phyloP scores from a whole-genome alignment of 2,888 invertebrate species.

The Thysanoteuthis rhombus region DNA sequence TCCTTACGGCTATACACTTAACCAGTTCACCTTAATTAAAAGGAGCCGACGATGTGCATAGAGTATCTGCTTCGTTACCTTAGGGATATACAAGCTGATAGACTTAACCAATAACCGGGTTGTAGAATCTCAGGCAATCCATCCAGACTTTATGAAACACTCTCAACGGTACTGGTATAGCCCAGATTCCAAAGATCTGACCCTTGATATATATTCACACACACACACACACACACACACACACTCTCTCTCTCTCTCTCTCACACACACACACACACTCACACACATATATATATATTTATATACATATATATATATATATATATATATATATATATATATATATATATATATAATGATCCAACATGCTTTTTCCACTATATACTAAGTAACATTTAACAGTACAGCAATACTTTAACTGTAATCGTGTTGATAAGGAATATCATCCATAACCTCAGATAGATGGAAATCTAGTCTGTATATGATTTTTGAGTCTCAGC shows the following conservation, averaged over 20 bases:
- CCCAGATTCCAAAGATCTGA: neutral
- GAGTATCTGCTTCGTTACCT: neutral
- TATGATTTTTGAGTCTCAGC: no score
- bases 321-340: no score
- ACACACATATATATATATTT: neutral
- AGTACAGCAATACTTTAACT: no score
- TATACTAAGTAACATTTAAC: no score
- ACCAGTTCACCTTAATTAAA: neutral
- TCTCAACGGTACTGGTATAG: neutral
- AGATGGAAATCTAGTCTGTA: no score
- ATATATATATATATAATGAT: no score
- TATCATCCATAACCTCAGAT: no score
- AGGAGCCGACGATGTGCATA: neutral
- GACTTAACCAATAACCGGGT: neutral
- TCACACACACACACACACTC: neutral
- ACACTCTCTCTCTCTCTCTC: no score
- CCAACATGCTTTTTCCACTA: no score
- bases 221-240: no score
- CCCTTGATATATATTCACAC: neutral
- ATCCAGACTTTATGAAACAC: neutral
- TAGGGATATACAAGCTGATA: neutral
- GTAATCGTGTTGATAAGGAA: no score
- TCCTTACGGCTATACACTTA: neutral
- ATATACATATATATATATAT: no score
- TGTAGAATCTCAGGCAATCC: neutral